phyloP scores from a whole-genome alignment of 2,113 vertebrate species.

The Lepus europaeus region DNA sequence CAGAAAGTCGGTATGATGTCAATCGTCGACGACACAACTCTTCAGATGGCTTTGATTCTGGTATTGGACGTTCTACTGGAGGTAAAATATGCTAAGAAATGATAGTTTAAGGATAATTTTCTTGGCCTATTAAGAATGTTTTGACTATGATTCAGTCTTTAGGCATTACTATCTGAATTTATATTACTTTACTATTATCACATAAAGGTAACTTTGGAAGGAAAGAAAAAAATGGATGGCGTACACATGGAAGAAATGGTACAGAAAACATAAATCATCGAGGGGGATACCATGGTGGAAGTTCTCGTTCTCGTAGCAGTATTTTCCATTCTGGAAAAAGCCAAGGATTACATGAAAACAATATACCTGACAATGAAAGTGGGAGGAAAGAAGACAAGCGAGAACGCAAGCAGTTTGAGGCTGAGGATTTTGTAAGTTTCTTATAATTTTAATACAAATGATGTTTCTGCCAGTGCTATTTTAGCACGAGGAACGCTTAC shows the following conservation, averaged over 20 bases:
- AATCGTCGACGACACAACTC: conserved; percentile 89
- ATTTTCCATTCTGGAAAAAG: conserved; percentile 86
- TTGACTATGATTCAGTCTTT: conserved; percentile 40
- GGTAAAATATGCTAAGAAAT: conserved; percentile 81
- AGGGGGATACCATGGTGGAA: conserved; percentile 83
- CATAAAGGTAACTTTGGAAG: conserved; percentile 88
- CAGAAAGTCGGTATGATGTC: conserved; percentile 86
- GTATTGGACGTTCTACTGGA: conserved; percentile 83
- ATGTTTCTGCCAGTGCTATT: conserved; percentile 60
- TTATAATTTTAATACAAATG: conserved; percentile 57
- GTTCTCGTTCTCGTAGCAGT: conserved; percentile 82
- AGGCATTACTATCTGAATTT: conserved; percentile 45
- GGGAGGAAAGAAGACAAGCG: conserved; percentile 85
- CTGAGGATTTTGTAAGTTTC: conserved; percentile 92
- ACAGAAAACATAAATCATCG: conserved; percentile 86
- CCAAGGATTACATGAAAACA: conserved; percentile 85
- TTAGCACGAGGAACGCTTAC: conserved; percentile 17
- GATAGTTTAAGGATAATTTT: not conserved
- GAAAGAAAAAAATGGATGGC: conserved; percentile 90
- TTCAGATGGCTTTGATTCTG: conserved; percentile 88
- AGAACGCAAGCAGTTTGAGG: conserved; percentile 88
- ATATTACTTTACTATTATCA: conserved; percentile 68
- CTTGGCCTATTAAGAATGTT: conserved; percentile 29
- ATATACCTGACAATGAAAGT: conserved; percentile 80
- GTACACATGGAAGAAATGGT: conserved; percentile 87